phyloP scores from a whole-genome alignment of 2,113 vertebrate species.

The Sphyrna mokarran region DNA sequence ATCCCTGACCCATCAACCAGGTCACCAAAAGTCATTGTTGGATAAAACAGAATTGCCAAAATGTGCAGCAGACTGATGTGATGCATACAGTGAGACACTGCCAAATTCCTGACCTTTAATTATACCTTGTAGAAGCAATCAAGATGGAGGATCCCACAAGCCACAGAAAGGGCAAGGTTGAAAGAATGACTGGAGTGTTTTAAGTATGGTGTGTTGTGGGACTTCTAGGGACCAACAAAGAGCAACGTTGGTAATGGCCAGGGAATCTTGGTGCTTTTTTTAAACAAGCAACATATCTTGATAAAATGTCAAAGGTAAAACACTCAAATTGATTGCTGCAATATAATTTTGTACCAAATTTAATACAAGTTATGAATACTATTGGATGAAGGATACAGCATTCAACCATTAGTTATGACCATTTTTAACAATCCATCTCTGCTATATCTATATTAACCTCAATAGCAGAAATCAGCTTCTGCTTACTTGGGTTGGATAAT shows the following conservation, averaged over 20 bases:
- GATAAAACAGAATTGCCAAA: not conserved
- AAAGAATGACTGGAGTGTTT: not conserved
- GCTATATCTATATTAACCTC: constrained; percentile 7
- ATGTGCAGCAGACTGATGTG: not conserved
- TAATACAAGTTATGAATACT: not conserved
- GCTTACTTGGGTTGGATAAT: not conserved
- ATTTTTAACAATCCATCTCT: not conserved
- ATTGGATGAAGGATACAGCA: not conserved
- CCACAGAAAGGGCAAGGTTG: not conserved
- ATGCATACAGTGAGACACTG: not conserved
- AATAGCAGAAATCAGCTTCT: not conserved
- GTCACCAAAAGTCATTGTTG: not conserved
- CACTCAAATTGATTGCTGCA: not conserved
- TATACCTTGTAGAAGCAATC: not conserved
- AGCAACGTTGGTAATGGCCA: not conserved
- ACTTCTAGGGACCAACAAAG: not conserved
- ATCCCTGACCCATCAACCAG: not conserved
- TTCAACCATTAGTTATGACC: not conserved
- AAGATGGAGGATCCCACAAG: not conserved
- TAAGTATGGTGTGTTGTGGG: not conserved
- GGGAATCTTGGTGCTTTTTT: no score
- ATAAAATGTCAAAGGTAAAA: not conserved
- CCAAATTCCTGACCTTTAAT: not conserved
- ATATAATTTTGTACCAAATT: not conserved
- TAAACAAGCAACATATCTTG: not conserved